Conservation (phyloP, 2,888 invertebrate species). For the Drepanosiphum platanoidis region DNA sequence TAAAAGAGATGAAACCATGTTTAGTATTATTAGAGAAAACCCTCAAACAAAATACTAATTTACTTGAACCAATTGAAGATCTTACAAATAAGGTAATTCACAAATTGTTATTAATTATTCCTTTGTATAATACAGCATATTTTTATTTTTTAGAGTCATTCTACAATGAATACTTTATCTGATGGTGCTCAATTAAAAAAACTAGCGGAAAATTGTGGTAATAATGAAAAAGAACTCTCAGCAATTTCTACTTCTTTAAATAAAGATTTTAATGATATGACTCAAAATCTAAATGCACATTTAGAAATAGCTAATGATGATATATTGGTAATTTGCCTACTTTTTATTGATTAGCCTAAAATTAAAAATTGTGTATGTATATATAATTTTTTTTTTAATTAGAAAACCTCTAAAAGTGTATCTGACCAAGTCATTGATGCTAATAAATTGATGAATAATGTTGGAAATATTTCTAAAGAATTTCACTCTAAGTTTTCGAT, state of each 20-base stretch:
- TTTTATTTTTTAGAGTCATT: conserved; percentile 18
- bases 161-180: conserved; percentile 33
- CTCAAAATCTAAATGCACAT: conserved; percentile 12
- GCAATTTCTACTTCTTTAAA: conserved; percentile 17
- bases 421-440: conserved; percentile 7
- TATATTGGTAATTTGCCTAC: conserved; percentile 32
- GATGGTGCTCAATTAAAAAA: conserved; percentile 41
- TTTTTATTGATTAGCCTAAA: background rate
- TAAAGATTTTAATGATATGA: conserved; percentile 22
- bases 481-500: conserved; percentile 23
- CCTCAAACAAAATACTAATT: conserved; percentile 28
- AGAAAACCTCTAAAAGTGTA: conserved; percentile 25
- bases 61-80: conserved; percentile 44
- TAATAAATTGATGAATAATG: background rate
- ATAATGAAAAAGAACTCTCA: conserved; percentile 17
- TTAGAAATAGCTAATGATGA: conserved; percentile 3
- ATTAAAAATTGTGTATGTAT: background rate
- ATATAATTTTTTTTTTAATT: conserved; percentile 11
- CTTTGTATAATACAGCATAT: background rate
- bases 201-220: conserved; percentile 25
- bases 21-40: conserved; percentile 44
- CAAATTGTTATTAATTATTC: background rate
- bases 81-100: conserved; percentile 43
- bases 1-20: conserved; percentile 44
- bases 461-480: conserved; percentile 46